phyloP scores from a whole-genome alignment of 2,113 vertebrate species.

The Urocynchramus pylzowi region DNA sequence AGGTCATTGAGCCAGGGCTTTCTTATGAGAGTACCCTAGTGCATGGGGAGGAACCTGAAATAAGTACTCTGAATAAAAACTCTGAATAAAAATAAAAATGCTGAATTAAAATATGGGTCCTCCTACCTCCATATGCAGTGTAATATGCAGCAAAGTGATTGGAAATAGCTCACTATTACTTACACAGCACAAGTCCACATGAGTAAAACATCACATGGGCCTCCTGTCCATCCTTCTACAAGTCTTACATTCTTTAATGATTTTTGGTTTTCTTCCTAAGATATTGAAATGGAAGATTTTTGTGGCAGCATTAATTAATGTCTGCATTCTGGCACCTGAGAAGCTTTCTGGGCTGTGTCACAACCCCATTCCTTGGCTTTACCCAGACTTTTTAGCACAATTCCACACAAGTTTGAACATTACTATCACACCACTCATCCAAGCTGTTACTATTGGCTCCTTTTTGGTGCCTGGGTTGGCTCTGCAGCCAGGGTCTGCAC shows the following conservation, averaged over 20 bases:
- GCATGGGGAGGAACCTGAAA: not conserved
- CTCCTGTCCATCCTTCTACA: not conserved
- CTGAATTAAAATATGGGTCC: not conserved
- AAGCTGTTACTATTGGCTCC: not conserved
- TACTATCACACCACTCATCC: not conserved
- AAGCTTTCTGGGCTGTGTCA: not conserved
- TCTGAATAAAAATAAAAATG: not conserved
- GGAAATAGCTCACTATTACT: not conserved
- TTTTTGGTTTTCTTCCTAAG: not conserved
- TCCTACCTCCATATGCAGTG: not conserved
- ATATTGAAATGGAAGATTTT: not conserved
- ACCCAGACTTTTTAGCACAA: not conserved
- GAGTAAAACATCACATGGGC: not conserved
- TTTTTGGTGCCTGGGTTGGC: not conserved
- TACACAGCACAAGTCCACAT: not conserved
- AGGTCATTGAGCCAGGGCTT: not conserved
- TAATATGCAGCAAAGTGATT: not conserved
- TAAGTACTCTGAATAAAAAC: not conserved
- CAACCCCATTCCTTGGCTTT: not conserved
- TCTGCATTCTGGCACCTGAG: not conserved
- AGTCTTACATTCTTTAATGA: not conserved
- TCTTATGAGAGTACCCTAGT: not conserved
- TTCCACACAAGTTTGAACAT: not conserved
- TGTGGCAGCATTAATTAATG: not conserved
- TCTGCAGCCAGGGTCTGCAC: not conserved